Percentiles rank a stretch among this genome's conserved stretches.
Evolutionary conservation across 2,888 invertebrate genomes (phyloP).

Genomic region (Xylocampa areola): DNA sequence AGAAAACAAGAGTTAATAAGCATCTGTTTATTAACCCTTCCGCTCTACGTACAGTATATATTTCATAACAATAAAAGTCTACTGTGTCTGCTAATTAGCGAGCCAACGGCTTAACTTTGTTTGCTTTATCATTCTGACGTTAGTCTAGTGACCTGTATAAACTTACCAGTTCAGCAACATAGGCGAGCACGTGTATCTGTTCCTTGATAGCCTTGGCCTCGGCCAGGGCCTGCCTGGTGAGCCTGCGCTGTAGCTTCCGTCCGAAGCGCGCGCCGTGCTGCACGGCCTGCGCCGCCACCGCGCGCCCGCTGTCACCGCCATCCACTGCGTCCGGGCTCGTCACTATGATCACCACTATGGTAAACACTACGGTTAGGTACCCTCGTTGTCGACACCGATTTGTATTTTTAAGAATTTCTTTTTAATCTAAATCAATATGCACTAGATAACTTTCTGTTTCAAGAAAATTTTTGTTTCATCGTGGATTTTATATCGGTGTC

Average conservation of each 20-base stretch:
- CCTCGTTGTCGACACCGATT: background rate
- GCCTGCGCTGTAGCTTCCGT: conserved; percentile 93
- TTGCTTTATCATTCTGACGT: no score
- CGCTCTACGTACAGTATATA: no score
- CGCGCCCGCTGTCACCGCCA: conserved; percentile 75
- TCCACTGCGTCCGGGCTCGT: conserved; percentile 76
- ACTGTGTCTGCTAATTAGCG: no score
- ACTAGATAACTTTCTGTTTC: background rate
- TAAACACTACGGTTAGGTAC: conserved; percentile 50
- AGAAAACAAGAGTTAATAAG: no score
- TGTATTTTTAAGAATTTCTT: background rate
- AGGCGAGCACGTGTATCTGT: conserved; percentile 94
- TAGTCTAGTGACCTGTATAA: no score
- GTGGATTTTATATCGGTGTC: conserved; percentile 9
- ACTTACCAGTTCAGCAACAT: conserved; percentile 94
- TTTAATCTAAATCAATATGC: background rate
- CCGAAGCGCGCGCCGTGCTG: conserved; percentile 94
- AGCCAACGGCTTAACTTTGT: no score
- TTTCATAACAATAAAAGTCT: no score
- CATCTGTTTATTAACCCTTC: no score
- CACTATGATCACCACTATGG: conserved; percentile 85
- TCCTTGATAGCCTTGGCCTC: conserved; percentile 95
- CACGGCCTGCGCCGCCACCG: conserved; percentile 93
- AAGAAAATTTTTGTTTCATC: background rate
- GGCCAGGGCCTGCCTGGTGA: conserved; percentile 94